phyloP scores from a whole-genome alignment of 1,140 invertebrate genomes.

The Dinoponera quadriceps region DNA sequence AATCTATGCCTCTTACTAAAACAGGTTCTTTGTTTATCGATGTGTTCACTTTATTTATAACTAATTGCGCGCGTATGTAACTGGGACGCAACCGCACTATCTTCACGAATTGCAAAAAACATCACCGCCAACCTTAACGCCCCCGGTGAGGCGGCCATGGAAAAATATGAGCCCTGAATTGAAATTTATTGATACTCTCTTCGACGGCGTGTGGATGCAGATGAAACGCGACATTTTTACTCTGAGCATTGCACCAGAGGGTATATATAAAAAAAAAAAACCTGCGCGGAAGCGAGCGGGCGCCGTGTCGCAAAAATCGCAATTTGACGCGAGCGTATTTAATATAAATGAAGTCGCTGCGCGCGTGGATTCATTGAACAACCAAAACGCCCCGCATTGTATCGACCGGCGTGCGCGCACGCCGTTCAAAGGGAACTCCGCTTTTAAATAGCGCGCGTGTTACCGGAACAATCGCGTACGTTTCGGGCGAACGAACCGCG shows the following conservation, averaged over 20 bases:
- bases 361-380: conserved; percentile 20
- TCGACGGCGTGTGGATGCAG: background rate
- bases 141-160: no score
- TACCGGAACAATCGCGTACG: conserved; percentile 1
- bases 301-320: conserved; percentile 33
- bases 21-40: background rate
- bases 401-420: background rate
- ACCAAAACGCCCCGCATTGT: conserved; percentile 26
- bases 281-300: background rate
- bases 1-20: background rate
- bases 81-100: background rate
- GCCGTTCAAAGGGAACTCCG: background rate
- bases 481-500: conserved; percentile 2
- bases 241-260: conserved; percentile 1
- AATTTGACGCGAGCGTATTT: conserved; percentile 26
- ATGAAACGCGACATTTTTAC: conserved; percentile 34
- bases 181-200: conserved; percentile 28
- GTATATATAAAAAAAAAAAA: conserved; percentile 3
- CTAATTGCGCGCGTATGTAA: background rate
- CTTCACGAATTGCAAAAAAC: conserved; percentile 7
- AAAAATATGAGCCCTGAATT: conserved; percentile 43
- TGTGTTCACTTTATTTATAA: background rate
- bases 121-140: background rate
- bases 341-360: conserved; percentile 18
- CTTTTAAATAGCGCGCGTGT: conserved; percentile 29